Conservation (phyloP, 2,113 vertebrate genomes). For the Rhinichthys klamathensis region DNA sequence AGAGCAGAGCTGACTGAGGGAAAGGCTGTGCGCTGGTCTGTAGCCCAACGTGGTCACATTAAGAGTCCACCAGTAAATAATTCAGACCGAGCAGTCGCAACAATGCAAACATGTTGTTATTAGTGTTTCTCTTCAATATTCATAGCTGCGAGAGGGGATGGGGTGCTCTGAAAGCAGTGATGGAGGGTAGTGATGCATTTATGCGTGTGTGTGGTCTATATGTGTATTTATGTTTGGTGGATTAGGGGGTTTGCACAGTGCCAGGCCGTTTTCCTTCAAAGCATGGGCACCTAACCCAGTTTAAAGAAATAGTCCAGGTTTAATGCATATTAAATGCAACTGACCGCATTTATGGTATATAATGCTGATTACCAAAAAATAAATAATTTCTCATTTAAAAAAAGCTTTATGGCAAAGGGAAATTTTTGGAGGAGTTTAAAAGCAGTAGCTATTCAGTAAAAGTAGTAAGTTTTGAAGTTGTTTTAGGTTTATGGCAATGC, state of each 20-base stretch:
- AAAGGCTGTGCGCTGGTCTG: neutral
- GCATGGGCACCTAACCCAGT: neutral
- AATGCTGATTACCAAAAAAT: neutral
- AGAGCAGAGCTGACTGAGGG: constrained; percentile 47
- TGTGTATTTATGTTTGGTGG: constrained; percentile 1
- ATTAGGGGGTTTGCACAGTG: neutral
- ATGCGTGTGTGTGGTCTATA: constrained; percentile 17
- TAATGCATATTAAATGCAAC: neutral
- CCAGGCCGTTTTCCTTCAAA: neutral
- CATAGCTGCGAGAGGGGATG: constrained; percentile 14
- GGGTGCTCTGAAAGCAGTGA: neutral
- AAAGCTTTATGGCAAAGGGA: neutral
- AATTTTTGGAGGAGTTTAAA: neutral
- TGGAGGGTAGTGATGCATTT: neutral
- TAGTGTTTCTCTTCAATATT: constrained; percentile 51
- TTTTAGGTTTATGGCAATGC: neutral
- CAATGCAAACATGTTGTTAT: constrained; percentile 56
- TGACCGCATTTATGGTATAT: neutral
- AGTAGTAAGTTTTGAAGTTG: neutral
- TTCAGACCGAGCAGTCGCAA: constrained; percentile 50
- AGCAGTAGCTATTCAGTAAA: neutral
- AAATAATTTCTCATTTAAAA: neutral
- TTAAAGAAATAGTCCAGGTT: neutral
- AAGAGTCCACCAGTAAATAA: constrained; percentile 48
- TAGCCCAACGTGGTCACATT: constrained; percentile 25